These are phyloP conservation scores for Erythrocercus mccallii DNA, from an alignment of 2,113 vertebrate species.

Conservation along the genomic window DNA sequence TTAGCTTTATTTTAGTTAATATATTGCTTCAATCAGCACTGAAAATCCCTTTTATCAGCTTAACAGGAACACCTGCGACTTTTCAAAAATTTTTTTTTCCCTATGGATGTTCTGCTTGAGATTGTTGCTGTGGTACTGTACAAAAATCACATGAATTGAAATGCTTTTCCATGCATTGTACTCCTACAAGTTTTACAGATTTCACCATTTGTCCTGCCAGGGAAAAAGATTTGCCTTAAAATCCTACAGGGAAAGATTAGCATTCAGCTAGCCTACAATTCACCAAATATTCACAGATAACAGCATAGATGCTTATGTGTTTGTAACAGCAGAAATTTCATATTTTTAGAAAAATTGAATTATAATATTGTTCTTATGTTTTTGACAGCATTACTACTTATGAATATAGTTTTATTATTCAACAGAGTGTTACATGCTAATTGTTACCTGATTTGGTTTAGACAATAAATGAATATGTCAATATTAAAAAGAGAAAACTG, in stretches of 20 bases:
- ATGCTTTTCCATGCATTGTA: not conserved
- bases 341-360: not conserved
- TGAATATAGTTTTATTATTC: not conserved
- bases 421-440: not conserved
- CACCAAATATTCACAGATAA: not conserved
- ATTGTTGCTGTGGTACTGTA: not conserved
- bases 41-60: not conserved
- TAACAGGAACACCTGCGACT: not conserved
- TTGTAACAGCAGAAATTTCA: not conserved
- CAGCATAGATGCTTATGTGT: rapidly evolving
- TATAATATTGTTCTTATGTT: rapidly evolving
- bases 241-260: not conserved
- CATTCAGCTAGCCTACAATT: not conserved
- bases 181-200: not conserved
- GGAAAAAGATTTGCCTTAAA: not conserved
- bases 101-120: not conserved
- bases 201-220: not conserved
- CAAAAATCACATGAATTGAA: not conserved
- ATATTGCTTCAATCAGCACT: not conserved
- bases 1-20: not conserved
- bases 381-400: not conserved
- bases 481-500: not conserved
- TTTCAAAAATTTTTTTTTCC: not conserved
- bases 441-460: not conserved
- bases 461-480: not conserved